A percentile compares a stretch with the other conserved stretches of the same genome.
These are phyloP conservation scores for Phacellophora camtschatica DNA, from an alignment of 30 jellyfish, hydroid and myxozoan genomes.

Conservation along the genomic window DNA sequence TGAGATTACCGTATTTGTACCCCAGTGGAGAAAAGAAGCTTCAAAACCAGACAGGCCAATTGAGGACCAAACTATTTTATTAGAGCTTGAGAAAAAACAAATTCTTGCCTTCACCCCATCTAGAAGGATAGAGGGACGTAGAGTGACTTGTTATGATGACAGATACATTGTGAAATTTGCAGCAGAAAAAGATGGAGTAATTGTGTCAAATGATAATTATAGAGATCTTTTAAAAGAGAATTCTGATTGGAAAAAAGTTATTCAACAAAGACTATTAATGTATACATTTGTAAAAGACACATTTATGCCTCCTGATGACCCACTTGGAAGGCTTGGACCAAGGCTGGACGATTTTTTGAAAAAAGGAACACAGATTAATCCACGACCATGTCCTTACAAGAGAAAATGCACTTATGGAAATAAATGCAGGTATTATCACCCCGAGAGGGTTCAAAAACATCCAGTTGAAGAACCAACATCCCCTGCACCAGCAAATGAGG, in stretches of 20 bases:
- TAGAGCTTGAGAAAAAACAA: constrained; percentile 67
- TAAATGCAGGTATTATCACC: constrained; percentile 80
- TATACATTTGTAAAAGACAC: constrained; percentile 81
- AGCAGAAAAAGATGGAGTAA: constrained; percentile 80
- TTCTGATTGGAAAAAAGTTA: constrained; percentile 77
- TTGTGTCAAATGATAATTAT: constrained; percentile 88
- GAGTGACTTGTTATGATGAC: constrained; percentile 92
- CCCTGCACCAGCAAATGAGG: too few relatives aligned
- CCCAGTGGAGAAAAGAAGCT: constrained; percentile 93
- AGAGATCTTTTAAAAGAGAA: constrained; percentile 80
- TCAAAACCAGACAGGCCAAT: constrained; percentile 86
- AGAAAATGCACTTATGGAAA: constrained; percentile 82
- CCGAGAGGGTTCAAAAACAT: constrained; percentile 41
- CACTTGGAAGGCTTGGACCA: constrained; percentile 91
- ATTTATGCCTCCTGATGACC: constrained; percentile 96
- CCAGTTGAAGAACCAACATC: too few relatives aligned
- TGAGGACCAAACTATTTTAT: constrained; percentile 66
- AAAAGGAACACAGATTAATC: constrained; percentile 61
- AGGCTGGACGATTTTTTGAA: constrained; percentile 67
- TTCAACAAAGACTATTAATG: constrained; percentile 80
- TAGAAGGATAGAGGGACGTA: constrained; percentile 79
- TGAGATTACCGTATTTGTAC: constrained; percentile 82
- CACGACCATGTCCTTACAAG: constrained; percentile 77
- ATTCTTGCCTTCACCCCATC: constrained; percentile 87
- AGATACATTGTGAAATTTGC: constrained; percentile 81